These are phyloP conservation scores for Myiotriccus ornatus DNA, from an alignment of 2,797 vertebrate species.

Conservation along the genomic window DNA sequence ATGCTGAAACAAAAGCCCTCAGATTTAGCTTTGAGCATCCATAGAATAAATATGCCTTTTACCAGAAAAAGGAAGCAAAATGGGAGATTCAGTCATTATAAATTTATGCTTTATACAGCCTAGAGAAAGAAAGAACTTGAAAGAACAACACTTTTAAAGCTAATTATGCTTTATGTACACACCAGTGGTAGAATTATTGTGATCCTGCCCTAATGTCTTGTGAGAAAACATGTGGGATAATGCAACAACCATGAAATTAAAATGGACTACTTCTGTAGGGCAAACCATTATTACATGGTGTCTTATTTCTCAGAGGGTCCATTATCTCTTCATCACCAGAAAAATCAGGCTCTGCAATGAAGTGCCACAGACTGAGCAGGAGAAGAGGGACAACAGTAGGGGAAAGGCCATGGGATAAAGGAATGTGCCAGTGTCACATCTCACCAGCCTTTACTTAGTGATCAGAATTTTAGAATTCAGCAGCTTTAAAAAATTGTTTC, in stretches of 20 bases:
- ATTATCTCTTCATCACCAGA: conserved; percentile 61
- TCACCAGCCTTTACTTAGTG: neutral
- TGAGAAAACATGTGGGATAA: conserved; percentile 48
- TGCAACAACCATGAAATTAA: conserved; percentile 63
- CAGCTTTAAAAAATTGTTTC: neutral
- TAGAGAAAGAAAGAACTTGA: neutral
- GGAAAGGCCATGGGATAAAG: conserved; percentile 20
- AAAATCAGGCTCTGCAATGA: conserved; percentile 19
- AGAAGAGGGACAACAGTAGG: neutral
- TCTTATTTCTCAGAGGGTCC: conserved; percentile 49
- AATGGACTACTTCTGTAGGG: conserved; percentile 45
- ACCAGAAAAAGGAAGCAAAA: neutral
- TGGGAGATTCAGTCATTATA: neutral
- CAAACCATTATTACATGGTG: conserved; percentile 16
- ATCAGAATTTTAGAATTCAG: neutral
- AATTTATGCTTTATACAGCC: conserved; percentile 1
- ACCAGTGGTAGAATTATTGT: neutral
- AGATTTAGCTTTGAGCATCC: neutral
- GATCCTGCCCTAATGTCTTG: conserved; percentile 24
- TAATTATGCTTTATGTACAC: neutral
- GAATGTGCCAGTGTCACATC: neutral
- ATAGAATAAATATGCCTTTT: neutral
- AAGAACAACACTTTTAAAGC: neutral
- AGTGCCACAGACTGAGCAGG: neutral
- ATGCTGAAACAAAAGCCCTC: neutral